A percentile compares a stretch with the other conserved stretches of the same genome.
These are phyloP conservation scores for Nannoperca obscura DNA, from an alignment of 2,797 vertebrate genomes.

Conservation along the genomic window DNA sequence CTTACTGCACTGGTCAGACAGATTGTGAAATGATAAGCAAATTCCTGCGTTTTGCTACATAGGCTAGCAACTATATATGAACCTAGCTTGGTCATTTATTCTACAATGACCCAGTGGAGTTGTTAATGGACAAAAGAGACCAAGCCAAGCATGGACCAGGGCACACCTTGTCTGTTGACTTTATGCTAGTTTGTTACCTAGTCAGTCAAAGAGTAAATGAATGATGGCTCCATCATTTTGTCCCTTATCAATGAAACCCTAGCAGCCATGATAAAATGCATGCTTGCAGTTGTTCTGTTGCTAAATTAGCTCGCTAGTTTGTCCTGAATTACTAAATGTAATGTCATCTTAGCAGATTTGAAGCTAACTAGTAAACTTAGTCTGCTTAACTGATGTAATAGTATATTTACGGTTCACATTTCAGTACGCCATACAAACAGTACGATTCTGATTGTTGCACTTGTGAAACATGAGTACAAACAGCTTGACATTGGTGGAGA, in stretches of 20 bases:
- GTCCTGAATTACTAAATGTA: neutral
- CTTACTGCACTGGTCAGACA: neutral
- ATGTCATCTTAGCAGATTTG: neutral
- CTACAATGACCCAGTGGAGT: neutral
- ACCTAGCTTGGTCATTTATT: neutral
- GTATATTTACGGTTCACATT: neutral
- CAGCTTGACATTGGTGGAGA: neutral
- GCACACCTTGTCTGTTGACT: no score
- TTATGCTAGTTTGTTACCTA: neutral
- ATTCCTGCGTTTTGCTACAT: neutral
- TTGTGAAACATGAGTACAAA: neutral
- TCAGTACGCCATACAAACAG: neutral
- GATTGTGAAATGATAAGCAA: constrained; percentile 3
- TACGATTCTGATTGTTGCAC: neutral
- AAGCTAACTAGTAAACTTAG: neutral
- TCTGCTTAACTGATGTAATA: neutral
- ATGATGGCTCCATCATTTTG: neutral
- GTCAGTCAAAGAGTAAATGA: neutral
- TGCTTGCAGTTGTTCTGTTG: neutral
- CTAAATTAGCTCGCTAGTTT: neutral
- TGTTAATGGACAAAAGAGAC: neutral
- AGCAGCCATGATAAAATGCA: neutral
- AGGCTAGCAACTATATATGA: no score
- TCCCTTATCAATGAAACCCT: neutral
- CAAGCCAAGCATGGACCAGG: neutral